Conservation (phyloP, 2,113 vertebrate species). For the Pseudorectes ferrugineus region DNA sequence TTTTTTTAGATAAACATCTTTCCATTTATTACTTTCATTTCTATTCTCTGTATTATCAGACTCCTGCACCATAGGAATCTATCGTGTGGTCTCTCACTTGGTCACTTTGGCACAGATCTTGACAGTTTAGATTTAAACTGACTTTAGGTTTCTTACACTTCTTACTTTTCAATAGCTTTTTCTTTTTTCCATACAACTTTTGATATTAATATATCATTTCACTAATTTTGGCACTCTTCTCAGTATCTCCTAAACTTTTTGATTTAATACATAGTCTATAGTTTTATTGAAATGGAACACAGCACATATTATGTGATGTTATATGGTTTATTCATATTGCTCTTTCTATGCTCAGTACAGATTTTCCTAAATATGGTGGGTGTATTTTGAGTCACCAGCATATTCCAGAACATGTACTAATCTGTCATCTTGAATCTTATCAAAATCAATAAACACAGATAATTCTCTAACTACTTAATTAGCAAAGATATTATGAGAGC, state of each 20-base stretch:
- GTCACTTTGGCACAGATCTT: background rate
- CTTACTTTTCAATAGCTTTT: background rate
- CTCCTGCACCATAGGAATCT: background rate
- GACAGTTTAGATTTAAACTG: background rate
- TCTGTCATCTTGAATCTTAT: background rate
- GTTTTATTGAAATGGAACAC: background rate
- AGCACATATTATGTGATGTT: fast-evolving
- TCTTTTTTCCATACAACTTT: background rate
- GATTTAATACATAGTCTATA: background rate
- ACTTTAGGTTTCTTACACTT: background rate
- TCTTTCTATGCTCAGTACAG: background rate
- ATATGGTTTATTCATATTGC: background rate
- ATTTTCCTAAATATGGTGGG: background rate
- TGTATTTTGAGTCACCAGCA: background rate
- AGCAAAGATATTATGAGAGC: conserved; percentile 5
- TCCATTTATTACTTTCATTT: background rate
- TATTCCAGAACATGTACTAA: background rate
- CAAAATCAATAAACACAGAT: background rate
- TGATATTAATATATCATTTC: background rate
- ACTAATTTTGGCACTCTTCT: background rate
- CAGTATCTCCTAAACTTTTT: background rate
- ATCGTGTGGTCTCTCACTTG: background rate
- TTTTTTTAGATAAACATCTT: background rate
- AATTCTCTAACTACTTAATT: background rate
- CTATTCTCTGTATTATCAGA: background rate